Evolutionary conservation across 2,797 vertebrate species (phyloP).

Genomic region (Macropodus opercularis): DNA sequence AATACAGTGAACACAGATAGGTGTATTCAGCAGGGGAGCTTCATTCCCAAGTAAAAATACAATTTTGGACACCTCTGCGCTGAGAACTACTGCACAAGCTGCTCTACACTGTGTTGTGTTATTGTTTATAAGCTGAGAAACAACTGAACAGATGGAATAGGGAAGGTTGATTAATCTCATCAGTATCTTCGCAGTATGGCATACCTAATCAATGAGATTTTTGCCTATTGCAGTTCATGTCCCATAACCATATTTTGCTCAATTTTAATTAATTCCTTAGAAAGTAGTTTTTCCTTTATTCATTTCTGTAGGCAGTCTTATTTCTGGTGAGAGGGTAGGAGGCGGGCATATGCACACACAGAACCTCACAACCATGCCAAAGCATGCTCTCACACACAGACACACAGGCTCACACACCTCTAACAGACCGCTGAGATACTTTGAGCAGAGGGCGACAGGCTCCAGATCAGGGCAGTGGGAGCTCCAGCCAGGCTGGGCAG

Average conservation of each 20-base stretch:
- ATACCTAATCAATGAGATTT: slow-evolving; percentile 66
- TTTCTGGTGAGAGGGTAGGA: slow-evolving; percentile 31
- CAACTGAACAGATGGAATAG: slow-evolving; percentile 75
- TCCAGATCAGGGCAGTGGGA: slow-evolving; percentile 80
- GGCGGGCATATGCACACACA: slow-evolving; percentile 19
- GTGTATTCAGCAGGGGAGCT: slow-evolving; percentile 39
- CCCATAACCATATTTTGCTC: slow-evolving; percentile 54
- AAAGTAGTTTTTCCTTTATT: slow-evolving; percentile 56
- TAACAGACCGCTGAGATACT: slow-evolving; percentile 91
- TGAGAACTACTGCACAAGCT: slow-evolving; percentile 57
- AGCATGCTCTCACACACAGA: slow-evolving; percentile 7
- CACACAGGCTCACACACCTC: slow-evolving; percentile 80
- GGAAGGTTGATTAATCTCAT: slow-evolving; percentile 79
- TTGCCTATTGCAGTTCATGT: slow-evolving; percentile 65
- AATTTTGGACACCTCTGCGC: slow-evolving; percentile 60
- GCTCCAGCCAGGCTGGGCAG: slow-evolving; percentile 91
- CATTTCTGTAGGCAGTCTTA: slow-evolving; percentile 41
- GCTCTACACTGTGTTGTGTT: slow-evolving; percentile 45
- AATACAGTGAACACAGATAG: slow-evolving; percentile 22
- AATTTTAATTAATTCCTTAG: slow-evolving; percentile 75
- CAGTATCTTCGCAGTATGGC: slow-evolving; percentile 66
- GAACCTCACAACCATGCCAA: slow-evolving; percentile 4
- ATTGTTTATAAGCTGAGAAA: slow-evolving; percentile 68
- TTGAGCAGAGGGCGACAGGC: slow-evolving; percentile 85
- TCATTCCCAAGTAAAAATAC: slow-evolving; percentile 50